These are phyloP conservation scores for Triops cancriformis DNA, from an alignment of 1,140 invertebrate species.

Conservation along the genomic window DNA sequence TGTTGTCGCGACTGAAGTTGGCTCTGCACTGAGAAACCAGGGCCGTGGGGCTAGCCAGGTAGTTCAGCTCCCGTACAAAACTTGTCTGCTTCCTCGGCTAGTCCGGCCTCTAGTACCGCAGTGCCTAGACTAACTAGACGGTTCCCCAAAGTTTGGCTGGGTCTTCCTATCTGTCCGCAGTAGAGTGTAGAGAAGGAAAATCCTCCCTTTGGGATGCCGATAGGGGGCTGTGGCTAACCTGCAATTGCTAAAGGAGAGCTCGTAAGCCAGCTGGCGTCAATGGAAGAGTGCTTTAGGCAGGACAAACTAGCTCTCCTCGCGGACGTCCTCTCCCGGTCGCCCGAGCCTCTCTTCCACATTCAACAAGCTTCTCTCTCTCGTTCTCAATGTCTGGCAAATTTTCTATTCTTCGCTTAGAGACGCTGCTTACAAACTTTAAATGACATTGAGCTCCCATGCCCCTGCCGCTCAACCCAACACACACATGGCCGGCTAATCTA, in stretches of 20 bases:
- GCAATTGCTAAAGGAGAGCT: not conserved
- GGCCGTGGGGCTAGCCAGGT: not conserved
- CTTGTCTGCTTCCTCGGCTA: too few species aligned
- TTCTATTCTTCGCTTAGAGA: not conserved
- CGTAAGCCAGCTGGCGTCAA: conserved; percentile 3
- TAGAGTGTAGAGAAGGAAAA: too few species aligned
- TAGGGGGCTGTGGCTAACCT: not conserved
- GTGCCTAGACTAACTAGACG: too few species aligned
- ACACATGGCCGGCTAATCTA: not conserved
- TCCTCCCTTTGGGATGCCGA: not conserved
- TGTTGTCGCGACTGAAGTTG: not conserved
- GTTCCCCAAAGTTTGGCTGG: too few species aligned
- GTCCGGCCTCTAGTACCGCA: too few species aligned
- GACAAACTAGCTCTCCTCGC: not conserved
- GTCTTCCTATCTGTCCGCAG: too few species aligned
- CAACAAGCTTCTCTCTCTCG: not conserved
- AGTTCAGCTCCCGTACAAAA: not conserved
- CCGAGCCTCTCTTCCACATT: not conserved
- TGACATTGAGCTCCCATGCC: not conserved
- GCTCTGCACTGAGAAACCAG: not conserved
- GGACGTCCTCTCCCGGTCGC: too few species aligned
- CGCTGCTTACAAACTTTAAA: too few species aligned
- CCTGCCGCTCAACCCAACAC: not conserved
- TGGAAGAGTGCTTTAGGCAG: not conserved
- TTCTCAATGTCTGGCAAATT: not conserved